Conservation (phyloP, 1,140 invertebrate genomes). For the Venturia canescens region DNA sequence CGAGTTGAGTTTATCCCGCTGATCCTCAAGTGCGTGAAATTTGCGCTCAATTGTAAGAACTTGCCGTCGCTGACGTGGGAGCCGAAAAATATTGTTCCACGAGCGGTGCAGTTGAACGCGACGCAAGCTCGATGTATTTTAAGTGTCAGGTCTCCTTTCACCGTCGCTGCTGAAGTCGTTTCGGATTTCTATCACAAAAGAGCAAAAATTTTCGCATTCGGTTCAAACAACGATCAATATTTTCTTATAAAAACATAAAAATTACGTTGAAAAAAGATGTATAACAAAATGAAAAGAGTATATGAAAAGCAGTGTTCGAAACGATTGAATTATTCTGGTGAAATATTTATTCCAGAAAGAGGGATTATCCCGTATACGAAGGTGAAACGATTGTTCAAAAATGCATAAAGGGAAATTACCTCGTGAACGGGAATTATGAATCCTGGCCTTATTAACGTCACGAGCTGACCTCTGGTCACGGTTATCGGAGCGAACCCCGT, state of each 20-base stretch:
- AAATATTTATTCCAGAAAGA: too few relatives aligned
- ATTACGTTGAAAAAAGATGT: too few relatives aligned
- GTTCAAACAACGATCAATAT: too few relatives aligned
- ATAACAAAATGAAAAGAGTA: too few relatives aligned
- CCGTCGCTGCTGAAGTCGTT: conserved; percentile 45
- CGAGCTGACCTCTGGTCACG: conserved; percentile 49
- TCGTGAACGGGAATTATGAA: conserved; percentile 57
- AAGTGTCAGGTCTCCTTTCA: conserved; percentile 51
- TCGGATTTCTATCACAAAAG: conserved; percentile 37
- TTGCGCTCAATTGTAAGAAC: conserved; percentile 50
- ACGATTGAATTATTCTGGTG: too few relatives aligned
- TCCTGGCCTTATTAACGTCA: conserved; percentile 58
- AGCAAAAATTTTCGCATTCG: not conserved
- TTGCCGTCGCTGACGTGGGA: conserved; percentile 29
- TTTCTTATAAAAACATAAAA: too few relatives aligned
- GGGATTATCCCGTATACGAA: too few relatives aligned
- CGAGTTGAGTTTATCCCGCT: conserved; percentile 44
- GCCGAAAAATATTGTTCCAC: conserved; percentile 57
- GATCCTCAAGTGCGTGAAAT: conserved; percentile 46
- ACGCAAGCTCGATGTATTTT: conserved; percentile 52
- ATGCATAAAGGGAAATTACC: conserved; percentile 42
- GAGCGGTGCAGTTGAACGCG: conserved; percentile 50
- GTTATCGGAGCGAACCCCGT: conserved; percentile 37
- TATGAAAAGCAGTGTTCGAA: too few relatives aligned
- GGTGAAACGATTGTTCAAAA: too few relatives aligned